These are phyloP conservation scores for Tetramorium parvispinum DNA, from an alignment of 1,140 invertebrate species.

Conservation along the genomic window DNA sequence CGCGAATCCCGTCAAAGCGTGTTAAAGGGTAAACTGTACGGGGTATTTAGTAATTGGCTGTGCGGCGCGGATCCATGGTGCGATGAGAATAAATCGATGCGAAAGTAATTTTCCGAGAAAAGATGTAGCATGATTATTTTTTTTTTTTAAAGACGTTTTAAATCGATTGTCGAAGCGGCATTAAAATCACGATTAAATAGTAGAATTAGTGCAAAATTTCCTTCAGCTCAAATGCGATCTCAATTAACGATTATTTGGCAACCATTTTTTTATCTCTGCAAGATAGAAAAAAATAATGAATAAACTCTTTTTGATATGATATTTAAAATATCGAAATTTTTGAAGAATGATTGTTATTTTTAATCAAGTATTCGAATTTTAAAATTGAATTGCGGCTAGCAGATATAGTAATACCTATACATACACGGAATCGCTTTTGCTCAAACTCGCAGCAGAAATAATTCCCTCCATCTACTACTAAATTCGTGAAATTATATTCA, in stretches of 20 bases:
- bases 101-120: not conserved
- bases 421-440: not conserved
- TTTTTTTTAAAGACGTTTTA: not conserved
- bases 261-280: not conserved
- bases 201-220: not conserved
- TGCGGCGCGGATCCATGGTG: not conserved
- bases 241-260: not conserved
- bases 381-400: not conserved
- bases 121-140: not conserved
- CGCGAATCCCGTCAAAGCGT: conserved; percentile 2
- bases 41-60: not conserved
- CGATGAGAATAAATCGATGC: not conserved
- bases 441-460: not conserved
- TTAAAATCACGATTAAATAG: not conserved
- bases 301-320: not conserved
- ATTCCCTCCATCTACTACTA: not conserved
- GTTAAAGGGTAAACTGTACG: conserved; percentile 14
- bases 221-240: not conserved
- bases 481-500: too few relatives aligned
- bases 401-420: not conserved
- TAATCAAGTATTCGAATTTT: not conserved
- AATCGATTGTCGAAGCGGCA: not conserved
- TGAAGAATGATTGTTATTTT: not conserved
- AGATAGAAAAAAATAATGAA: not conserved
- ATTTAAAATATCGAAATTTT: not conserved